A percentile compares a stretch with the other conserved stretches of the same genome.
Evolutionary conservation across 2,888 invertebrate genomes (phyloP).

Genomic region (Spodoptera exigua): DNA sequence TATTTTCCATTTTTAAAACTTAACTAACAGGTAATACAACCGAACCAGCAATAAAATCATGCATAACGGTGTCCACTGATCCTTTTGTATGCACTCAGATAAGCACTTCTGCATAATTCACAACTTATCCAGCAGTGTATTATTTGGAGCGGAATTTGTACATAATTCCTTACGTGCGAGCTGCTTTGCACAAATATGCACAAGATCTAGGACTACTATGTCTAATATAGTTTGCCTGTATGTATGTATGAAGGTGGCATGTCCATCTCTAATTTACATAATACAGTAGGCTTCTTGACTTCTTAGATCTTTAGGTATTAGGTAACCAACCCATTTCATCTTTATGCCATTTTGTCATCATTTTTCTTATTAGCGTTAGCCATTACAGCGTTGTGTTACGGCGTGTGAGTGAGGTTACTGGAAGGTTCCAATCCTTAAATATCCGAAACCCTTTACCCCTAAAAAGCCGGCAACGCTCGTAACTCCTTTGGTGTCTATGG

Average conservation of each 20-base stretch:
- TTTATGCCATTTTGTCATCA: too few relatives aligned
- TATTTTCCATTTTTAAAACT: too few relatives aligned
- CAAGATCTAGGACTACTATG: background rate
- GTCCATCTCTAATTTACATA: constrained; percentile 10
- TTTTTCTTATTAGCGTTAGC: too few relatives aligned
- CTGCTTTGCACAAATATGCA: constrained; percentile 42
- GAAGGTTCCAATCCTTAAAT: too few relatives aligned
- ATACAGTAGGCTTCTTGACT: constrained; percentile 12
- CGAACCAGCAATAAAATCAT: background rate
- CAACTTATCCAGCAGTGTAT: constrained; percentile 15
- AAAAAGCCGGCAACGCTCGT: too few relatives aligned
- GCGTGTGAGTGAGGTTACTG: too few relatives aligned
- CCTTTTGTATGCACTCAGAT: constrained; percentile 7
- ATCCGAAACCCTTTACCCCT: too few relatives aligned
- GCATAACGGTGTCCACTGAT: constrained; percentile 18
- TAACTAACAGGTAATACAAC: too few relatives aligned
- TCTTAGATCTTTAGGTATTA: constrained; percentile 3
- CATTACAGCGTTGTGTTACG: too few relatives aligned
- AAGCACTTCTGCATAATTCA: constrained; percentile 20
- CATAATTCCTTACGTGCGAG: constrained; percentile 11
- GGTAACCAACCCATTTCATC: background rate
- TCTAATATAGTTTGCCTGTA: background rate
- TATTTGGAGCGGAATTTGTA: constrained; percentile 12
- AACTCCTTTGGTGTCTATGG: too few relatives aligned
- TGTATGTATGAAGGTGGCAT: too few relatives aligned